phyloP scores from a whole-genome alignment of 2,888 invertebrate genomes.

The Meganola albula region DNA sequence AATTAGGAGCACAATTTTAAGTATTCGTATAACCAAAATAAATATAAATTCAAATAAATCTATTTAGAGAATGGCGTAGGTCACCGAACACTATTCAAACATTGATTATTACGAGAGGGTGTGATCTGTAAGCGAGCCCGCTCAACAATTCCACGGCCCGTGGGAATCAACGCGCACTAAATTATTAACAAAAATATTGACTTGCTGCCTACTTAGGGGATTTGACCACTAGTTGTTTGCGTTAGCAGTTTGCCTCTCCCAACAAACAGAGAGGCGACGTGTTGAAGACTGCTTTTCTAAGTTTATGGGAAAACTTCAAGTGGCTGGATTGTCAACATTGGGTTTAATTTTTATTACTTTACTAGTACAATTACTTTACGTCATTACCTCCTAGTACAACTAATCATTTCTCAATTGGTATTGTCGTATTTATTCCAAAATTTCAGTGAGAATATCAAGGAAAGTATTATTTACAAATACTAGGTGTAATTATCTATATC shows the following conservation, averaged over 20 bases:
- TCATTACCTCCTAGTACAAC: no score
- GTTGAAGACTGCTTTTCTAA: constrained; percentile 60
- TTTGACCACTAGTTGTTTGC: constrained; percentile 73
- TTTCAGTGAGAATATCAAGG: no score
- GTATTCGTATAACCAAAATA: background rate
- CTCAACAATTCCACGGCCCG: constrained; percentile 45
- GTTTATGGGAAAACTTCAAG: constrained; percentile 67
- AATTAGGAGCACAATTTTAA: no score
- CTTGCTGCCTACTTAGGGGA: constrained; percentile 75
- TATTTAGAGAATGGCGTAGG: constrained; percentile 20
- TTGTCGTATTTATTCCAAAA: no score
- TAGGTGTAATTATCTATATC: no score
- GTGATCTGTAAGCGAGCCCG: constrained; percentile 59
- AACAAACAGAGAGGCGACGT: constrained; percentile 51
- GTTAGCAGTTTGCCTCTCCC: constrained; percentile 65
- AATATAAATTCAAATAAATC: background rate
- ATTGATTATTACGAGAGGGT: constrained; percentile 44
- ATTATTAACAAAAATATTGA: constrained; percentile 77
- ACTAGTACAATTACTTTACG: constrained; percentile 19
- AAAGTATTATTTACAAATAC: no score
- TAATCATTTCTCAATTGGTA: no score
- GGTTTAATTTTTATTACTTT: constrained; percentile 31
- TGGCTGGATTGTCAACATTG: constrained; percentile 45
- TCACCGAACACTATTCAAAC: constrained; percentile 45
- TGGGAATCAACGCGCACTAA: constrained; percentile 67